A percentile compares a stretch with the other conserved stretches of the same genome.
These are phyloP conservation scores for Caenorhabditis latens DNA, from an alignment of 1,140 invertebrate genomes.

Conservation along the genomic window DNA sequence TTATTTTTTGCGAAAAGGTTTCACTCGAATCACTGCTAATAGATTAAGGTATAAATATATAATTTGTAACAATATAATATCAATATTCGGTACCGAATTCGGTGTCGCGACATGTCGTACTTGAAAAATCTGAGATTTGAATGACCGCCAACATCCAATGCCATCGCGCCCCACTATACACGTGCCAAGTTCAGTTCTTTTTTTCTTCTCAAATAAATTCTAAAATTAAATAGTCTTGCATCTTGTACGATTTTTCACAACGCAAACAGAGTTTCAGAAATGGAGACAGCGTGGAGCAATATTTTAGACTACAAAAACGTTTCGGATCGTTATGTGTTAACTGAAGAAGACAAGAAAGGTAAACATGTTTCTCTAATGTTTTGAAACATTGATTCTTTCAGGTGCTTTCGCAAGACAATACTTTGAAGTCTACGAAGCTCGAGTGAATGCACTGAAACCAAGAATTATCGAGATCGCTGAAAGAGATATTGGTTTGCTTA, in stretches of 20 bases:
- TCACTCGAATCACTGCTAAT: too few species aligned
- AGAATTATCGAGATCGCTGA: conserved; percentile 8
- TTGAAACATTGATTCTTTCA: background rate
- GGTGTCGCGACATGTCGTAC: too few species aligned
- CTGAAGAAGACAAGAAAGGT: conserved; percentile 40
- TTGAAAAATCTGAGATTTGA: too few species aligned
- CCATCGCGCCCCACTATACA: too few species aligned
- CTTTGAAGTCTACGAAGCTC: conserved; percentile 38
- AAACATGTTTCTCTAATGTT: background rate
- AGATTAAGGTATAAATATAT: too few species aligned
- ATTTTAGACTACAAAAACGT: conserved; percentile 16
- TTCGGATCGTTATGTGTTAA: background rate
- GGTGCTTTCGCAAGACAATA: conserved; percentile 38
- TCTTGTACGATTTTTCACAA: too few species aligned
- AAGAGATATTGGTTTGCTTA: background rate
- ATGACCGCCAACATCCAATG: too few species aligned
- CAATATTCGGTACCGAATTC: too few species aligned
- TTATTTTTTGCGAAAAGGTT: background rate
- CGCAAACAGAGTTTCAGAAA: background rate
- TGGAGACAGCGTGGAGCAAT: background rate
- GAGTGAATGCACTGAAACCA: conserved; percentile 11
- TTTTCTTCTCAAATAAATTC: too few species aligned
- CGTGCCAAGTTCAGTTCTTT: too few species aligned
- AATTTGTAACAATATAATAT: too few species aligned
- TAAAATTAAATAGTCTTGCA: too few species aligned